A percentile compares a stretch with the other conserved stretches of the same genome.
Evolutionary conservation across 2,113 vertebrate species (phyloP).

Genomic region (Microtus ochrogaster): DNA sequence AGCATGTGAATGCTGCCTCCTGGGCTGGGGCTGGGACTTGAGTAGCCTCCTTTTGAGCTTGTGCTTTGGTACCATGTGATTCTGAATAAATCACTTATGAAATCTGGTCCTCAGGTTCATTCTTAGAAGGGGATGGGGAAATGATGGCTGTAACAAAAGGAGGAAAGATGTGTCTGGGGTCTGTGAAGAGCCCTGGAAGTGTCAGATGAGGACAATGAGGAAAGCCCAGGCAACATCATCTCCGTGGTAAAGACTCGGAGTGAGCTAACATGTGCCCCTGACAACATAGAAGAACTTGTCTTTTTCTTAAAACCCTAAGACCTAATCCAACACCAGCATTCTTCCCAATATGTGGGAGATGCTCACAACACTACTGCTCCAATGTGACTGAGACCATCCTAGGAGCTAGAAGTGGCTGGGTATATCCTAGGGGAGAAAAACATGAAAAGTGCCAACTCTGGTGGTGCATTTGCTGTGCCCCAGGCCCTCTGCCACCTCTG

Average conservation of each 20-base stretch:
- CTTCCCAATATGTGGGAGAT: too few relatives aligned
- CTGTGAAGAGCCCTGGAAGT: neutral
- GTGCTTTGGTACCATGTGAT: neutral
- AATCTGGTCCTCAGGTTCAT: neutral
- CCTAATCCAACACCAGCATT: neutral
- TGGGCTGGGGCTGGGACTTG: neutral
- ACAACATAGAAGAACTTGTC: neutral
- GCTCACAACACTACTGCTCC: neutral
- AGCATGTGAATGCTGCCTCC: neutral
- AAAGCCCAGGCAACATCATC: too few relatives aligned
- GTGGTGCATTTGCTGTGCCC: accelerated
- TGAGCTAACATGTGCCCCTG: neutral
- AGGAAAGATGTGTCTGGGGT: neutral
- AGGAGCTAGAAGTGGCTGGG: neutral
- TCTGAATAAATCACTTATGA: neutral
- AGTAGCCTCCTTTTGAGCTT: neutral
- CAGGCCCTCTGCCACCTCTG: neutral
- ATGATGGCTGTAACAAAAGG: neutral
- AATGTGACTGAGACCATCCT: neutral
- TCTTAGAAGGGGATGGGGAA: neutral
- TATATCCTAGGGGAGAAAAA: neutral
- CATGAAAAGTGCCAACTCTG: neutral
- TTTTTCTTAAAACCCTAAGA: neutral
- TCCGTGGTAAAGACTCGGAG: neutral
- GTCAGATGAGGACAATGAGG: neutral